A percentile compares a stretch with the other conserved stretches of the same genome.
Conservation (phyloP, 2,888 invertebrate genomes). For the Tortrix viridana region DNA sequence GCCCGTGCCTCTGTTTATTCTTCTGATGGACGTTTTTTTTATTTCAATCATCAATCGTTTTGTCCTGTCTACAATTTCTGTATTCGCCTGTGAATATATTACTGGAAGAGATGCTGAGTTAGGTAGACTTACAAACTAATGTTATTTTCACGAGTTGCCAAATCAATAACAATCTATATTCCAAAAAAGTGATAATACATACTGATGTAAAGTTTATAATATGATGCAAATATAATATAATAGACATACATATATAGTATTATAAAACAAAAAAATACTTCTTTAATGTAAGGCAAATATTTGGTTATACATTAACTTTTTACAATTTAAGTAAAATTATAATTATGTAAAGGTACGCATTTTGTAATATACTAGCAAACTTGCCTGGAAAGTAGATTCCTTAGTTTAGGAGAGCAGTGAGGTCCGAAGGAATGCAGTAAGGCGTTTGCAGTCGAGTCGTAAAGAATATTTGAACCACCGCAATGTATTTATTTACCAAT, state of each 20-base stretch:
- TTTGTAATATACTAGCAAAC: no score
- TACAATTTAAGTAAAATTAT: no score
- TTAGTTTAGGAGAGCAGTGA: background rate
- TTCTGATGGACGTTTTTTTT: background rate
- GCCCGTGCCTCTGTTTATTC: background rate
- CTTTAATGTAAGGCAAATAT: no score
- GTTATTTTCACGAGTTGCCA: background rate
- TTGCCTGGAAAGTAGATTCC: background rate
- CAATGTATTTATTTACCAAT: background rate
- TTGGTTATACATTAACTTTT: no score
- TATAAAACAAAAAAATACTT: no score
- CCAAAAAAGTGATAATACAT: background rate
- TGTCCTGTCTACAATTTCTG: background rate
- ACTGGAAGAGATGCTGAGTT: constrained; percentile 25
- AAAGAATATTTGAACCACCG: background rate
- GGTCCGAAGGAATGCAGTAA: background rate
- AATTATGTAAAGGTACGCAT: no score
- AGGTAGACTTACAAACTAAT: constrained; percentile 19
- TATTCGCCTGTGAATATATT: constrained; percentile 10
- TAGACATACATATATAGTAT: background rate
- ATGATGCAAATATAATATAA: background rate
- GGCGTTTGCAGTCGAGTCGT: background rate
- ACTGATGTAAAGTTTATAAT: no score
- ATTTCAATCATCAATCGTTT: background rate
- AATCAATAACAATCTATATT: background rate